Evolutionary conservation across 2,797 vertebrate genomes (phyloP), one percentile per base, ranked within the genome.

Genomic region (Buphagus erythrorhynchus): DNA sequence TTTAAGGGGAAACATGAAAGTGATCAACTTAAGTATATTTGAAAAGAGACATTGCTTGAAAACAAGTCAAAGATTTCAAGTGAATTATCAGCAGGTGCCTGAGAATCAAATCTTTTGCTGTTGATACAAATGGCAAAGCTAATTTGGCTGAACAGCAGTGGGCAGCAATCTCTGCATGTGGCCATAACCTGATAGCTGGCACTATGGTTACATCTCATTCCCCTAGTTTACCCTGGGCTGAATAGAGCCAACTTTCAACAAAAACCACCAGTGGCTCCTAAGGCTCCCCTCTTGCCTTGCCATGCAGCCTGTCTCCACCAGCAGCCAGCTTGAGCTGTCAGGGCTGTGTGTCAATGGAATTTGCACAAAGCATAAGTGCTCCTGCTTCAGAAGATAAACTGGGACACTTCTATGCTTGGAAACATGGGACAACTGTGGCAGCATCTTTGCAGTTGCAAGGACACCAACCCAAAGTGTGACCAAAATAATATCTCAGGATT

Each of bases 251-350:
- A 40, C 9, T 19, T n/a, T 54, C 66, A 49, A 38, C 9, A 5
- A 76, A 88, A 63, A 6, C 10, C 14, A 45, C 36, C 26, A 24
- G 25, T 3, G 6, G 48, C 12, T 14, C 42, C 38, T 10, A 20
- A 68, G 57, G 22, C 13, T 85, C 33, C 20, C 24, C 9, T 46
- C 25, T 54, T 3, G 0, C 51, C 38, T 68, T 55, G 18, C 35
- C 35, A 16, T 0, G 0, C 17, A 55, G 42, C 25, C 68, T 36
- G 28, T 13, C 57, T 49, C 48, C 11, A 5, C 35, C 22, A 63
- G 68, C 21, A 74, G 52, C 10, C 33, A 65, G 12, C 25, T 72
- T 58, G n/a, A 58, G 51, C 73, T 81, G 9, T 35, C 49, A 80
- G 49, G 12, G 18, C 24, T 48, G 5, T 25, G 13, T 25, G 16